Evolutionary conservation across 2,797 vertebrate species (phyloP).

Genomic region (Lacerta viridis): DNA sequence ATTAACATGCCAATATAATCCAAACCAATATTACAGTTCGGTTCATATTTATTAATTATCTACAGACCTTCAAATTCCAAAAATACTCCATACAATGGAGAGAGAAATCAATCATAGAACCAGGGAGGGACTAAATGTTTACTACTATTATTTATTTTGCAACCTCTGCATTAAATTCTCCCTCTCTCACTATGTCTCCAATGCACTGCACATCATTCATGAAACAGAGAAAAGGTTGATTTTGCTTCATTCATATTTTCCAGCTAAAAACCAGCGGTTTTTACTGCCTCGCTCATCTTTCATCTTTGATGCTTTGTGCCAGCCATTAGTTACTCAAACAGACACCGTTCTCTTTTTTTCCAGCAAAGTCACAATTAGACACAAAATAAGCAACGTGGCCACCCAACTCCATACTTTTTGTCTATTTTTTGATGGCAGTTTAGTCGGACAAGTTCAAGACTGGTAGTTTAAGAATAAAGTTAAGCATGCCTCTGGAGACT

Average conservation of each 20-base stretch:
- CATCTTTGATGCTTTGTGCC: neutral
- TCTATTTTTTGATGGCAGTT: constrained; percentile 46
- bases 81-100: neutral
- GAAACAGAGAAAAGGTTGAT: neutral
- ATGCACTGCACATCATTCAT: neutral
- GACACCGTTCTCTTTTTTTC: constrained; percentile 22
- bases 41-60: neutral
- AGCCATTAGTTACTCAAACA: constrained; percentile 11
- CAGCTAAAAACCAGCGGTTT: neutral
- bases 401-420: constrained; percentile 28
- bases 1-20: neutral
- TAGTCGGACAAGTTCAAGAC: constrained; percentile 27
- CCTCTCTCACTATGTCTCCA: neutral
- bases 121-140: neutral
- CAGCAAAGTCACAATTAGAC: constrained; percentile 63
- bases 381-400: constrained; percentile 26
- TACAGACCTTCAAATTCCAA: neutral
- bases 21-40: too few species aligned
- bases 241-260: neutral
- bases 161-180: neutral
- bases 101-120: neutral
- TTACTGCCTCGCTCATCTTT: neutral
- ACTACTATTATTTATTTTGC: neutral
- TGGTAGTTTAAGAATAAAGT: constrained; percentile 70
- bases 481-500: constrained; percentile 52